Percentiles rank a stretch among this genome's conserved stretches.
Conservation (phyloP, 2,888 invertebrate genomes). For the Agrotis ipsilon region DNA sequence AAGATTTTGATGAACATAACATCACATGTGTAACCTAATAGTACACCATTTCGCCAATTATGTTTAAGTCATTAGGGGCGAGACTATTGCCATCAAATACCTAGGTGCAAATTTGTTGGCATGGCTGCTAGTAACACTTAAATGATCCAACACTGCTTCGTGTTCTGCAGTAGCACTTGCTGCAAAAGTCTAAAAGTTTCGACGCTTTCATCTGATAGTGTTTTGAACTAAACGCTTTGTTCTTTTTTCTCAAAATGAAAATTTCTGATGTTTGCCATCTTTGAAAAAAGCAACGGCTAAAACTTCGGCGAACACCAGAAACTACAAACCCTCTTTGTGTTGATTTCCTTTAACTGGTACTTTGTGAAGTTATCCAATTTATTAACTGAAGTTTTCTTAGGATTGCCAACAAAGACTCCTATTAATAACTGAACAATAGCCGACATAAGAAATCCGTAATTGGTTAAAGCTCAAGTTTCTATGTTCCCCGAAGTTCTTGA, state of each 20-base stretch:
- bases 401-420: slow-evolving; percentile 7
- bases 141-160: too few species aligned
- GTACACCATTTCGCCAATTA: too few species aligned
- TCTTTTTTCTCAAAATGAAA: not conserved
- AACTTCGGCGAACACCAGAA: not conserved
- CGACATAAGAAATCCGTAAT: slow-evolving; percentile 4
- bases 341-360: not conserved
- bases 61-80: too few species aligned
- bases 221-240: not conserved
- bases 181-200: not conserved
- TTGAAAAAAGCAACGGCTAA: not conserved
- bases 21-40: too few species aligned
- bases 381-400: slow-evolving; percentile 11
- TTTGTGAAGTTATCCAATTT: slow-evolving; percentile 22
- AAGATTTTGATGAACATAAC: not conserved
- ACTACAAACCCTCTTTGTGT: slow-evolving; percentile 1
- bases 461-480: slow-evolving; percentile 13
- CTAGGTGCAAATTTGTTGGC: too few species aligned
- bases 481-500: slow-evolving; percentile 1
- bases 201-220: too few species aligned
- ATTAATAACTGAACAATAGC: slow-evolving; percentile 9
- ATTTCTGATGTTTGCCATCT: not conserved
- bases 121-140: too few species aligned
- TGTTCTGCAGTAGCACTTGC: too few species aligned
- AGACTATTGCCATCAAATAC: too few species aligned